phyloP scores from a whole-genome alignment of 2,113 vertebrate species.

The Oncorhynchus keta region DNA sequence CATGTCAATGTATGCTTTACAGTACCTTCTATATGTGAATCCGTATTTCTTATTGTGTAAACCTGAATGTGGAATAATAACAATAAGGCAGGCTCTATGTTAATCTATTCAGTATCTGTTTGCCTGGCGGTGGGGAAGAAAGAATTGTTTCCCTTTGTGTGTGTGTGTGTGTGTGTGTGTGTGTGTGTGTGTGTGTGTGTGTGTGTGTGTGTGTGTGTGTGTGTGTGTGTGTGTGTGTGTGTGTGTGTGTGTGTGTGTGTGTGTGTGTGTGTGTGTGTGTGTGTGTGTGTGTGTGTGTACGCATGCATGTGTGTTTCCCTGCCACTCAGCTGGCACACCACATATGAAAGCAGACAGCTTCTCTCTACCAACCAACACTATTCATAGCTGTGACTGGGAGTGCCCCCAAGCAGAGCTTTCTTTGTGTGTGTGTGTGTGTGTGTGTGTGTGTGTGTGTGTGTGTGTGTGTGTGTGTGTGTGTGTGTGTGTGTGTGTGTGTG shows the following conservation, averaged over 20 bases:
- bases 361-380: constrained; percentile 45
- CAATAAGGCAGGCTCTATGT: constrained; percentile 26
- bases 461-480: not conserved
- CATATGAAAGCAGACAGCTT: constrained; percentile 51
- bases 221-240: no score
- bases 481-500: not conserved
- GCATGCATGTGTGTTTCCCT: constrained; percentile 43
- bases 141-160: constrained; percentile 27
- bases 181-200: no score
- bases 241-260: no score
- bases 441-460: not conserved
- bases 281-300: no score
- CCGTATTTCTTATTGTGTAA: constrained; percentile 38
- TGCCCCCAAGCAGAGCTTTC: constrained; percentile 45
- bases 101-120: constrained; percentile 46
- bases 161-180: no score
- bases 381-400: constrained; percentile 50
- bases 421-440: constrained; percentile 18
- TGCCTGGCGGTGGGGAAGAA: constrained; percentile 47
- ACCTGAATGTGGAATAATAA: constrained; percentile 55
- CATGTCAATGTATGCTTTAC: not conserved
- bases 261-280: no score
- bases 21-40: constrained; percentile 34
- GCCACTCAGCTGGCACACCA: constrained; percentile 40
- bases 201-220: no score